Base-by-base conservation (phyloP, 2,797 vertebrate species). In the Picus viridis region DNA sequence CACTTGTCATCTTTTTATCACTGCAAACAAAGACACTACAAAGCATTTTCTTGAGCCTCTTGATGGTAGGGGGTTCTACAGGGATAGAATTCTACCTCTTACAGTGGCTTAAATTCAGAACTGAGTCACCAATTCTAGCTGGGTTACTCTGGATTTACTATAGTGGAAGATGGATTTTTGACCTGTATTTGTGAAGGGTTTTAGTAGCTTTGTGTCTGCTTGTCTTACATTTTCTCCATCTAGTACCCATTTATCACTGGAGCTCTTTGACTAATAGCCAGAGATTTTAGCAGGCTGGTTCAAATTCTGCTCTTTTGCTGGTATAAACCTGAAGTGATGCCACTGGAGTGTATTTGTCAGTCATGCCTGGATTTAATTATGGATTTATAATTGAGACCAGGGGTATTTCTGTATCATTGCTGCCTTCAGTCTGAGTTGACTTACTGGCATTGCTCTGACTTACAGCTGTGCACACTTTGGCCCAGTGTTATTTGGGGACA, bases 401-500 rank as follows among this genome's bases (percentile, higher is more conserved):
- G 77, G 77, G 78, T 91, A 70, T 90, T 96, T 95, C 85, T 94
- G 87, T 91, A 79, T 92, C 91, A 6, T 75, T 88, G 68, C 92
- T 91, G 91, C 91, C 69, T 96, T 91, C 68, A 80, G 88, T 94
- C 91, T 91, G 88, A 94, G 81, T 74, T 95, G 93, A 84, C 95
- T 93, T 96, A 91, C 87, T 94, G 94, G 92, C 22, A 5, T 93
- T 95, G 74, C 89, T 94, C 89, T 94, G 94, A 93, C 92, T 94
- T 94, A 94, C 95, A 95, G 92, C 93, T 95, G 93, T 95, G 94
- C 95, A 84, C 93, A 45, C 81, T 96, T 96, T 93, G 94, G 96
- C 95, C 92, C 93, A 94, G 51, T 95, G 96, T 96, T 96, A 93
- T 95, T 95, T 93, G 89, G 95, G 93, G 95, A 95, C 94, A 95